Base-by-base conservation (phyloP, 1,140 invertebrate genomes). In the Pogonognathellus flavescens region DNA sequence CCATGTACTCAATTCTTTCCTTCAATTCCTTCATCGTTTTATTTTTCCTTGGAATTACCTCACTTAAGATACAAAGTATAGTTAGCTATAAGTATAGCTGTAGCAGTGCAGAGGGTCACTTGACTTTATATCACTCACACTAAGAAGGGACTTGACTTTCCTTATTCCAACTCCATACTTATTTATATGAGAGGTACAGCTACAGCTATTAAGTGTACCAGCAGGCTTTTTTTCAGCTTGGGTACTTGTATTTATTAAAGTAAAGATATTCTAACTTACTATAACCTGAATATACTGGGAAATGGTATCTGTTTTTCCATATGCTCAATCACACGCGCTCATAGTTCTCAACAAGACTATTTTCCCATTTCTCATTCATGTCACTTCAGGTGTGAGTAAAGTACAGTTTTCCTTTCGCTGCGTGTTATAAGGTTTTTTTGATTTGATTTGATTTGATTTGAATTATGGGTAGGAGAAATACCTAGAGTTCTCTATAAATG, bases 301-400 rank as follows among this genome's bases (percentile, higher is more conserved):
- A 41, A 6, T 41, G 31, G 31, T 41, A 1, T 76, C 8, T 14
- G 14, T 70, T 70, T 70, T 16, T 41, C 20, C 22, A n/a, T 7
- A 14, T 14, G n/a, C 25, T n/a, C n/a, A 14, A 50, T 76, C 70
- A 76, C 70, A 76, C 70, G 70, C 70, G 70, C 70, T 76, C 66
- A 72, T 76, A 80, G 16, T 16, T 83, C 25, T 62, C 53, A 81
- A 81, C 84, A 85, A 85, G 66, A 80, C 81, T 85, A 66, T 85
- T 81, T 76, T 41, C 72, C 70, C 66, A 18, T 9, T 20, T 62
- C 7, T 55, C 50, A 55, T 55, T 41, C 50, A 11, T 20, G 80
- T 55, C 80, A 81, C 55, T 18, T 81, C 80, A 81, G 55, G 72
- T 80, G 72, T 80, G 1, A 41, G 50, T 53, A 50, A 80, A 80